Evolutionary conservation across 2,888 invertebrate genomes (phyloP), one percentile per base, ranked within the genome.

Genomic region (Rhingia rostrata): DNA sequence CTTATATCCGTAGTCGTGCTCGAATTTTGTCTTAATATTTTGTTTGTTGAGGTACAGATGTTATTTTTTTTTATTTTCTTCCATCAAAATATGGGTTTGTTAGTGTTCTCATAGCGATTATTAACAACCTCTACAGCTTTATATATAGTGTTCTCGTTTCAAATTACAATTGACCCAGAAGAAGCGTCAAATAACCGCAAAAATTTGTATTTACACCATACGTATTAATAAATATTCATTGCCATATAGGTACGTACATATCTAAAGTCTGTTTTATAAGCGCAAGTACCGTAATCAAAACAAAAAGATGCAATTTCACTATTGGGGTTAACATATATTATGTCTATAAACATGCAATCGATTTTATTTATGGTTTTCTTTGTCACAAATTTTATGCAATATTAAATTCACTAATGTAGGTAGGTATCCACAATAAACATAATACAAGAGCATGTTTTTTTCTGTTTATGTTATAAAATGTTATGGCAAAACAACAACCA

Each of bases 251-350:
- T 63, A 75, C 30, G 14, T 12, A 6, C 43, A 45, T 12, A 22
- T 32, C 9, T 10, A 30, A 22, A 2, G 22, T 74, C 39, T 43
- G 6, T 35, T 0, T 61, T 37, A n/a, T 22, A 39, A 7, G 14
- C 14, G 22, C n/a, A 63, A 35, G 39, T 67, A 56, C 51, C 58
- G 41, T 43, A 72, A 72, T 78, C 56, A 73, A 66, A 79, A 73
- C 64, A 73, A 60, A 41, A 70, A 41, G 61, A 41, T 81, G 61
- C 35, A 49, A 53, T 69, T 75, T 70, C 63, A 64, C 63, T 58
- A 14, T 69, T 49, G 37, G 37, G 74, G 43, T 64, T 58, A 58
- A 58, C 12, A 56, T 35, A 69, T 56, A 22, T 22, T 22, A 22
- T 22, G 22, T 22, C 22, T 22, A 22, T 22, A 22, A 22, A 22